Evolutionary conservation across 1,140 invertebrate species (phyloP).

Genomic region (Drosophila repleta): DNA sequence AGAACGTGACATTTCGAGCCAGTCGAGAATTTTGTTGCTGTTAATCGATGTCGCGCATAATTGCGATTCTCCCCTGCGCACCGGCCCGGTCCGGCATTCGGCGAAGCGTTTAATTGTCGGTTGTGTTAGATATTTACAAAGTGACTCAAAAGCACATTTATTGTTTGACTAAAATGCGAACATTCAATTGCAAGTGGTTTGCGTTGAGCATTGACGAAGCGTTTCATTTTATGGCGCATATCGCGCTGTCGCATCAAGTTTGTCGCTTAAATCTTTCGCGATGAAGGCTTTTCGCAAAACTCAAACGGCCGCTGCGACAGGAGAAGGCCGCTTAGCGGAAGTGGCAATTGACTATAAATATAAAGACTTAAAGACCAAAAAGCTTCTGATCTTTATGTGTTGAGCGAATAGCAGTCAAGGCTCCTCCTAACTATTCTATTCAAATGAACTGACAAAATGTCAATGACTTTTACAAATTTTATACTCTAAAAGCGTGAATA

Average conservation of each 20-base stretch:
- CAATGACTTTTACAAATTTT: too few relatives aligned
- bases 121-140: conserved; percentile 36
- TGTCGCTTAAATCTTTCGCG: conserved; percentile 50
- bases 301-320: conserved; percentile 33
- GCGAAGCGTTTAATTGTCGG: conserved; percentile 34
- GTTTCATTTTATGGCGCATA: conserved; percentile 28
- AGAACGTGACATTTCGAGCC: conserved; percentile 69
- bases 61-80: conserved; percentile 15
- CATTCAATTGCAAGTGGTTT: conserved; percentile 55
- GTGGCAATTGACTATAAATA: conserved; percentile 40
- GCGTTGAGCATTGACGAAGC: conserved; percentile 29
- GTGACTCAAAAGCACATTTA: conserved; percentile 34
- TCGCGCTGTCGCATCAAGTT: conserved; percentile 55
- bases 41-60: conserved; percentile 46
- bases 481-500: neutral
- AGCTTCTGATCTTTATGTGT: neutral
- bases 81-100: conserved; percentile 24
- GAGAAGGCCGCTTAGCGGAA: conserved; percentile 62
- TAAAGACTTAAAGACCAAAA: conserved; percentile 9
- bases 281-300: conserved; percentile 55
- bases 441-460: neutral
- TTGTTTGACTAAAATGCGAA: conserved; percentile 40
- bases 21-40: conserved; percentile 46
- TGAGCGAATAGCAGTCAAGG: conserved; percentile 1
- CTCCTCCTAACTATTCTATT: neutral